Percentiles rank a stretch among this genome's conserved stretches.
Evolutionary conservation across 2,113 vertebrate species (phyloP).

Genomic region (Scomber scombrus): DNA sequence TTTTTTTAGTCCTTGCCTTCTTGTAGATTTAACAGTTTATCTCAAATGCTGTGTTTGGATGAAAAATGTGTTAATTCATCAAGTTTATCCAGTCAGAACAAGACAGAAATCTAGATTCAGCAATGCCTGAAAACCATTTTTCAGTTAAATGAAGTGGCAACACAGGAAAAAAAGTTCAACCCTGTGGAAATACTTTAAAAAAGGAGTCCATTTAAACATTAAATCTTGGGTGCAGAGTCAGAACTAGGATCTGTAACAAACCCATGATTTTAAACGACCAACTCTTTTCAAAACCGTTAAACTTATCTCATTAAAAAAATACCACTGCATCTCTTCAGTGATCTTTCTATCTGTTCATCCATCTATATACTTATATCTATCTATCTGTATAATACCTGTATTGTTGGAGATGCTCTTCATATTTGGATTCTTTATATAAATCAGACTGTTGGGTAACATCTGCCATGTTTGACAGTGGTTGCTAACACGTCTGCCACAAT

Average conservation of each 20-base stretch:
- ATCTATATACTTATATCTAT: too few species aligned
- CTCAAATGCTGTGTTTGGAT: conserved; percentile 28
- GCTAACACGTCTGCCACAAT: too few species aligned
- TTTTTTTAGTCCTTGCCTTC: neutral
- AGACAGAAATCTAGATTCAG: conserved; percentile 24
- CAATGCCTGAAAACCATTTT: conserved; percentile 48
- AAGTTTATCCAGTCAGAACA: conserved; percentile 12
- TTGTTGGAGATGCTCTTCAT: too few species aligned
- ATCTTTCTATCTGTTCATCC: too few species aligned
- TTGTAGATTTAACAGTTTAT: conserved; percentile 13
- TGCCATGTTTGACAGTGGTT: too few species aligned
- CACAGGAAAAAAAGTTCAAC: conserved; percentile 4
- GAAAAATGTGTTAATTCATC: conserved; percentile 41
- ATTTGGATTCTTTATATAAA: too few species aligned
- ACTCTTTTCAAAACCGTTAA: conserved; percentile 3
- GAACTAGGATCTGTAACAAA: conserved; percentile 4
- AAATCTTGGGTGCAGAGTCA: conserved; percentile 23
- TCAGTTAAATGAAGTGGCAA: conserved; percentile 67
- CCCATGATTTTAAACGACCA: conserved; percentile 11
- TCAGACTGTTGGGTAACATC: too few species aligned
- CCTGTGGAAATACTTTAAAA: conserved; percentile 21
- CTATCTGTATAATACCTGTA: too few species aligned
- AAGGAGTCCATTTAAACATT: conserved; percentile 24
- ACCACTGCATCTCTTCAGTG: neutral
- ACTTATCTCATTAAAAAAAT: conserved; percentile 23